Conservation (phyloP, 23 tunicate species). For the Styela clava region DNA sequence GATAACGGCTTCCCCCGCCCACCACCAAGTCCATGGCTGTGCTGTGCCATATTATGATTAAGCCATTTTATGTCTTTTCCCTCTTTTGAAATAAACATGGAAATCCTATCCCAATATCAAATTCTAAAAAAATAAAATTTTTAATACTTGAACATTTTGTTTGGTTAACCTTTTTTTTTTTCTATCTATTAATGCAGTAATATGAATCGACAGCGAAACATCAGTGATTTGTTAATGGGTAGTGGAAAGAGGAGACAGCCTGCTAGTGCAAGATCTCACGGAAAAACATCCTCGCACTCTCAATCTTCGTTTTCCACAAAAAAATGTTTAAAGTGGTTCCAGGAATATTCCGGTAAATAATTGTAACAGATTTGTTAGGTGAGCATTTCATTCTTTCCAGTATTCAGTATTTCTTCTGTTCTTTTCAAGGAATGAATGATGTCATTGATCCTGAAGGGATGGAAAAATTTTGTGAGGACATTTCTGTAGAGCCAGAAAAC, state of each 20-base stretch:
- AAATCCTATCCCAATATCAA: no score
- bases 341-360: constrained; percentile 54
- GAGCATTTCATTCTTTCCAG: neutral
- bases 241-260: neutral
- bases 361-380: neutral
- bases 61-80: no score
- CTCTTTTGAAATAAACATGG: no score
- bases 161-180: no score
- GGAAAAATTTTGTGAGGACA: constrained; percentile 40
- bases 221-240: constrained; percentile 4
- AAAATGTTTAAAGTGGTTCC: constrained; percentile 60
- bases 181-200: neutral
- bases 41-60: no score
- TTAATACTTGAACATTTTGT: no score
- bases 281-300: neutral
- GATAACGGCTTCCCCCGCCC: no score
- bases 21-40: no score
- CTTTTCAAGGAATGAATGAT: constrained; percentile 12
- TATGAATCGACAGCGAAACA: constrained; percentile 15
- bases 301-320: constrained; percentile 29
- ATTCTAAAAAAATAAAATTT: no score
- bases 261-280: neutral
- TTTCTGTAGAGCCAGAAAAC: constrained; percentile 56
- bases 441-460: constrained; percentile 68
- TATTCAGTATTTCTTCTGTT: neutral